These are phyloP conservation scores for Fratercula arctica DNA, from an alignment of 2,797 vertebrate species.

Conservation along the genomic window DNA sequence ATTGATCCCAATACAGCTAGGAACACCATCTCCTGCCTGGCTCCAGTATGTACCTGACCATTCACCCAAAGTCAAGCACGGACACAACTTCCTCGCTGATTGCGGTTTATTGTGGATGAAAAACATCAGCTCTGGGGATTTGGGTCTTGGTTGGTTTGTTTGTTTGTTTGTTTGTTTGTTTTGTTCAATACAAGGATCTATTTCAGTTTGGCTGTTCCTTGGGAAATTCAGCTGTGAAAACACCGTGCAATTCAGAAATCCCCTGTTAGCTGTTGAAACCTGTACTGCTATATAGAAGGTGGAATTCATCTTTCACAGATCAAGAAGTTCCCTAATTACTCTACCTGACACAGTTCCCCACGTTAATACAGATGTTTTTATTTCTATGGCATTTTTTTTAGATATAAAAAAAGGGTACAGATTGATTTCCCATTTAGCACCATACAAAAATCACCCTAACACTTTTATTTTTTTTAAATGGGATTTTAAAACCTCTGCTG, in stretches of 20 bases:
- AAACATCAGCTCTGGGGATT: neutral
- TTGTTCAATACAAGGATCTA: neutral
- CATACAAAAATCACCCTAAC: neutral
- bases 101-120: neutral
- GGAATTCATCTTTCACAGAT: neutral
- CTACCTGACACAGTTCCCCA: neutral
- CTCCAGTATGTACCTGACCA: neutral
- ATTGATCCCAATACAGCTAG: neutral
- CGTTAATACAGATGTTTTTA: neutral
- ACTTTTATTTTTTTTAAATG: neutral
- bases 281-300: neutral
- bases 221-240: neutral
- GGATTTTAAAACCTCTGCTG: neutral
- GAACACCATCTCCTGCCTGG: neutral
- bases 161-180: neutral
- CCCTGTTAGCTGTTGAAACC: neutral
- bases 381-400: neutral
- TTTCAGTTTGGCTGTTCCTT: neutral
- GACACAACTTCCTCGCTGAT: fast-evolving
- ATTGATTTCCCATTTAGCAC: neutral
- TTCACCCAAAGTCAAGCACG: neutral
- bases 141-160: neutral
- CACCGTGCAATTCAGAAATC: neutral
- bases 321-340: neutral
- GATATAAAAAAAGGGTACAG: neutral